Evolutionary conservation across 2,888 invertebrate species (phyloP).

Genomic region (Oxycera nigricornis): DNA sequence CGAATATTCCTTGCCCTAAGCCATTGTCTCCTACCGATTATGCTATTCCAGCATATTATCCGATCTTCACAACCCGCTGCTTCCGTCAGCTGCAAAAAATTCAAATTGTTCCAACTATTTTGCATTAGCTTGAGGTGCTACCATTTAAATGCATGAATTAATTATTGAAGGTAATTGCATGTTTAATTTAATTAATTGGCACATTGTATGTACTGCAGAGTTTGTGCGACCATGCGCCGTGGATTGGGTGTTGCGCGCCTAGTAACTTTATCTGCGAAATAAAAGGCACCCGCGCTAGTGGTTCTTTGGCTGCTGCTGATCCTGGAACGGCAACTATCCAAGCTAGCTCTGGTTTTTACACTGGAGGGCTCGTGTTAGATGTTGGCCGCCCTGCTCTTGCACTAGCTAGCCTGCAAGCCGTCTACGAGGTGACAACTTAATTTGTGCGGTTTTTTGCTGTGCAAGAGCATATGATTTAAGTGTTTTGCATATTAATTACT

Average conservation of each 20-base stretch:
- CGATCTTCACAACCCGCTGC: too few species aligned
- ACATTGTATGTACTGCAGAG: conserved; percentile 25
- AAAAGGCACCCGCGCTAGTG: conserved; percentile 15
- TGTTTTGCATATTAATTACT: conserved; percentile 29
- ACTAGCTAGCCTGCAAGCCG: background rate
- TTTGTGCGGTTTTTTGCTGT: conserved; percentile 32
- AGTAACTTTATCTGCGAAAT: conserved; percentile 19
- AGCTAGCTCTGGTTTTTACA: conserved; percentile 12
- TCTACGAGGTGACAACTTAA: conserved; percentile 33
- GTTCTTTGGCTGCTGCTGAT: conserved; percentile 14
- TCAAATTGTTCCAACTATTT: conserved; percentile 7
- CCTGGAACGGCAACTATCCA: conserved; percentile 1
- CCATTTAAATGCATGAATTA: conserved; percentile 39
- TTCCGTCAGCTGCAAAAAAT: too few species aligned
- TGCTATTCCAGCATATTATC: too few species aligned
- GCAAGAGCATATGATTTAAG: conserved; percentile 35
- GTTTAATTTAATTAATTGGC: conserved; percentile 41
- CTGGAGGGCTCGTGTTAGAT: conserved; percentile 15
- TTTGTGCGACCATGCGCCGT: background rate
- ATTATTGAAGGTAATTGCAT: conserved; percentile 38
- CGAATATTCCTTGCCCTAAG: too few species aligned
- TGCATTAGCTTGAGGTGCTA: conserved; percentile 28
- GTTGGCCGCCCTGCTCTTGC: background rate
- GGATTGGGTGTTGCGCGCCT: background rate
- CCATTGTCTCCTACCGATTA: too few species aligned